phyloP scores from a whole-genome alignment of 2,888 invertebrate species.

The Drosophila macrospina region DNA sequence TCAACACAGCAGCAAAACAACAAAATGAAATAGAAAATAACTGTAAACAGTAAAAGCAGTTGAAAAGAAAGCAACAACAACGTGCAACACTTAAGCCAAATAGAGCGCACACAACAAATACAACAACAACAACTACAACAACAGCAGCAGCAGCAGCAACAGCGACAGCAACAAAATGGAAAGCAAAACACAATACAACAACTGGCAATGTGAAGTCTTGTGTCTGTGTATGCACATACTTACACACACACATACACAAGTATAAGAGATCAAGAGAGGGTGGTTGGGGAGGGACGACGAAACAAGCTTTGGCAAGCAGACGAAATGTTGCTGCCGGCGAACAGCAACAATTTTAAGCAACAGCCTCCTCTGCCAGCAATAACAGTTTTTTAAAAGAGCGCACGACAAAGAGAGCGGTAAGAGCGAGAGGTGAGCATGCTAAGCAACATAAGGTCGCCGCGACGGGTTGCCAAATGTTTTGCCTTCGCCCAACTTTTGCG shows the following conservation, averaged over 20 bases:
- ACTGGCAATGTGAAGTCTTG: constrained; percentile 37
- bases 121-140: constrained; percentile 34
- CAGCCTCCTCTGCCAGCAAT: constrained; percentile 25
- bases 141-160: constrained; percentile 42
- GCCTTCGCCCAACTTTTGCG: constrained; percentile 25
- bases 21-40: constrained; percentile 43
- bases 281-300: constrained; percentile 31
- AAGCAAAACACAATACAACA: constrained; percentile 48
- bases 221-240: constrained; percentile 36
- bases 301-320: constrained; percentile 66
- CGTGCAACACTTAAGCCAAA: constrained; percentile 52
- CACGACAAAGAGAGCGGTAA: neutral
- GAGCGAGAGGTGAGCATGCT: neutral
- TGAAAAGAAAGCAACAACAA: constrained; percentile 46
- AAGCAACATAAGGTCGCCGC: constrained; percentile 50
- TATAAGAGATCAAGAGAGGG: neutral
- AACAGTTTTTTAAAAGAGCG: constrained; percentile 35
- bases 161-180: constrained; percentile 51
- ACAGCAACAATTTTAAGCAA: constrained; percentile 55
- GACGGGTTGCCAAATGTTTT: constrained; percentile 55
- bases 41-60: constrained; percentile 49
- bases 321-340: constrained; percentile 66
- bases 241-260: constrained; percentile 17
- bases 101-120: constrained; percentile 41
- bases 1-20: constrained; percentile 26